phyloP scores from a whole-genome alignment of 35 echinoderm and acorn worm genomes.

The Anneissia japonica region DNA sequence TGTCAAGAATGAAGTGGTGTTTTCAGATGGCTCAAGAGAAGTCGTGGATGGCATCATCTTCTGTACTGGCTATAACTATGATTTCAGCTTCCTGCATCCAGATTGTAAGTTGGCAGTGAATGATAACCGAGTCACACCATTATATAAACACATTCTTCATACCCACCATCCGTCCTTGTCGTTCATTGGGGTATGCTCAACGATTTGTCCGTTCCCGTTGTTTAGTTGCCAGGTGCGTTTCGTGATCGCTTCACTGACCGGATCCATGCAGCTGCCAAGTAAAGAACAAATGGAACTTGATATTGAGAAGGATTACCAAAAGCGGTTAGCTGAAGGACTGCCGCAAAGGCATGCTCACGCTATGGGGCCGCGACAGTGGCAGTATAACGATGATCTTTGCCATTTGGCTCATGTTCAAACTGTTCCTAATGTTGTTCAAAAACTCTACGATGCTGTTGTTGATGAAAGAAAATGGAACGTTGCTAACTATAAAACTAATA shows the following conservation, averaged over 20 bases:
- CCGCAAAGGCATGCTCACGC: conserved; percentile 48
- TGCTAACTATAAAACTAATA: conserved; percentile 53
- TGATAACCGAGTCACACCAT: conserved; percentile 39
- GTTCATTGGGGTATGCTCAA: conserved; percentile 3
- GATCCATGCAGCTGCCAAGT: conserved; percentile 54
- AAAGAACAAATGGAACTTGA: conserved; percentile 63
- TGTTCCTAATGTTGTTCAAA: conserved; percentile 19
- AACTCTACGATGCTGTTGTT: conserved; percentile 35
- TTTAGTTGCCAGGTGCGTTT: conserved; percentile 48
- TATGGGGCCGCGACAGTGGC: conserved; percentile 63
- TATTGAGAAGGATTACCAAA: conserved; percentile 18
- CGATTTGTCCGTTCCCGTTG: conserved; percentile 64
- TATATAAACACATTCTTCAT: conserved; percentile 82
- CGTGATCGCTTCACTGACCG: conserved; percentile 43
- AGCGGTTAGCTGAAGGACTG: conserved; percentile 13
- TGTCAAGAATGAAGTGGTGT: conserved; percentile 20
- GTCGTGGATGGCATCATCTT: conserved; percentile 58
- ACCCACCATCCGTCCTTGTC: conserved; percentile 37
- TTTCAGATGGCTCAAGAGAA: conserved; percentile 34
- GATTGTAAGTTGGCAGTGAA: conserved; percentile 44
- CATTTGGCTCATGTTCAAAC: conserved; percentile 16
- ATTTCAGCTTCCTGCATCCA: conserved; percentile 58
- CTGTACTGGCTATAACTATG: conserved; percentile 78
- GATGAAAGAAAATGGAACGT: conserved; percentile 5
- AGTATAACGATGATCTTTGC: conserved; percentile 43